phyloP scores from a whole-genome alignment of 53 echinoderm and acorn worm species.

The Antedon mediterranea region DNA sequence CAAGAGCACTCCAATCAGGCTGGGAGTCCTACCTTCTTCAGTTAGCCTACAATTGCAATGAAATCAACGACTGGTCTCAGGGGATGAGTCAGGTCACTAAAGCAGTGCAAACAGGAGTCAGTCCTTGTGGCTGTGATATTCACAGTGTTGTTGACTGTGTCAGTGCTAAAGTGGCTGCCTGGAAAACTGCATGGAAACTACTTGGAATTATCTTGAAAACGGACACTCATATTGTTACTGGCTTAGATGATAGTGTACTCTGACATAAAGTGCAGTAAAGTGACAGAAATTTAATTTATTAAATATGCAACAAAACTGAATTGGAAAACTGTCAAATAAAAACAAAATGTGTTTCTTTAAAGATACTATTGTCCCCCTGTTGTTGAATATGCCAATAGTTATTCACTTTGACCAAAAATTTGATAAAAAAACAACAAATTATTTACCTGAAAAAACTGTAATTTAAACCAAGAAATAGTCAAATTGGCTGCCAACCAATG shows the following conservation, averaged over 20 bases:
- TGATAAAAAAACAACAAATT: too few species aligned
- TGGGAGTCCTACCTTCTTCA: background rate
- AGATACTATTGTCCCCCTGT: too few species aligned
- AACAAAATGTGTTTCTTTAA: too few species aligned
- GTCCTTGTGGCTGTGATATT: background rate
- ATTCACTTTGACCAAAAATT: too few species aligned
- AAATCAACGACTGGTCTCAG: background rate
- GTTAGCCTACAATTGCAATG: background rate
- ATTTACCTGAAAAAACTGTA: too few species aligned
- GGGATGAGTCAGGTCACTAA: background rate
- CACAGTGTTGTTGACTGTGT: conserved; percentile 40
- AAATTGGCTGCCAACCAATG: too few species aligned
- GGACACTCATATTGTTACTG: conserved; percentile 50
- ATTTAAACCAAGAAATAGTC: too few species aligned
- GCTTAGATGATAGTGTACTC: conserved; percentile 6
- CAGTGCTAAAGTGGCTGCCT: conserved; percentile 42
- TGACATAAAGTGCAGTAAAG: too few species aligned
- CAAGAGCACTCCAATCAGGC: background rate
- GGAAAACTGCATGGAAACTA: conserved; percentile 62
- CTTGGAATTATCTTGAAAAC: conserved; percentile 28
- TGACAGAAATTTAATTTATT: too few species aligned
- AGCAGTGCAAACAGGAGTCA: background rate
- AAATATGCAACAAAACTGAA: too few species aligned
- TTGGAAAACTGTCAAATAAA: too few species aligned
- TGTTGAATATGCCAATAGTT: too few species aligned